Percentiles rank a stretch among this genome's conserved stretches.
Evolutionary conservation across 2,888 invertebrate genomes (phyloP).

Genomic region (Sycophila texana): DNA sequence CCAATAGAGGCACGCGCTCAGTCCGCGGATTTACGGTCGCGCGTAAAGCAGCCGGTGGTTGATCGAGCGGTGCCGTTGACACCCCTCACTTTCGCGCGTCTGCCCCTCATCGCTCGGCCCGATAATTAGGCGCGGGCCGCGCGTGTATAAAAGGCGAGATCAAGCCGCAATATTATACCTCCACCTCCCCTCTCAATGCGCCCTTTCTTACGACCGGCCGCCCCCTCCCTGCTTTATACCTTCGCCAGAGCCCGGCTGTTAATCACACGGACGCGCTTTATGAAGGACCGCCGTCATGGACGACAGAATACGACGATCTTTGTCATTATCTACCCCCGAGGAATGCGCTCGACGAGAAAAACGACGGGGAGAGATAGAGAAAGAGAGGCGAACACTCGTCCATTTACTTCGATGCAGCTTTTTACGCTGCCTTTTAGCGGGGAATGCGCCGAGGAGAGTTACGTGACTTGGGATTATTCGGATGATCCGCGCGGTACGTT

Average conservation of each 20-base stretch:
- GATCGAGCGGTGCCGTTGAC: constrained; percentile 42
- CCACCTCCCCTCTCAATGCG: constrained; percentile 23
- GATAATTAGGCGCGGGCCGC: constrained; percentile 30
- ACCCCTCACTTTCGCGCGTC: constrained; percentile 44
- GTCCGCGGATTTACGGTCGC: constrained; percentile 16
- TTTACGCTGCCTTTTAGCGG: too few relatives aligned
- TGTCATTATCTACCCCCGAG: constrained; percentile 32
- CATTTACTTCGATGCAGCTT: too few relatives aligned
- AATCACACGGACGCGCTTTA: constrained; percentile 40
- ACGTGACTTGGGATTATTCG: too few relatives aligned
- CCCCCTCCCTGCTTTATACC: neutral
- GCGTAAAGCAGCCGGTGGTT: constrained; percentile 26
- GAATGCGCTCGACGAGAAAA: constrained; percentile 13
- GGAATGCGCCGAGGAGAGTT: neutral
- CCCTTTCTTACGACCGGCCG: constrained; percentile 37
- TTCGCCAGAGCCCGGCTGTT: constrained; percentile 19
- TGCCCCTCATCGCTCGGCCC: constrained; percentile 7
- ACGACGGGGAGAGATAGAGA: neutral
- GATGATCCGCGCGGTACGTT: too few relatives aligned
- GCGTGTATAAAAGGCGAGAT: constrained; percentile 26
- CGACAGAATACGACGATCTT: constrained; percentile 38
- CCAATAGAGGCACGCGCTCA: neutral
- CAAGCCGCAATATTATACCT: constrained; percentile 36
- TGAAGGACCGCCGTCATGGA: constrained; percentile 39
- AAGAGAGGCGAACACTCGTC: neutral